Evolutionary conservation across 2,113 vertebrate species (phyloP).

Genomic region (Paraplagusia blochii): DNA sequence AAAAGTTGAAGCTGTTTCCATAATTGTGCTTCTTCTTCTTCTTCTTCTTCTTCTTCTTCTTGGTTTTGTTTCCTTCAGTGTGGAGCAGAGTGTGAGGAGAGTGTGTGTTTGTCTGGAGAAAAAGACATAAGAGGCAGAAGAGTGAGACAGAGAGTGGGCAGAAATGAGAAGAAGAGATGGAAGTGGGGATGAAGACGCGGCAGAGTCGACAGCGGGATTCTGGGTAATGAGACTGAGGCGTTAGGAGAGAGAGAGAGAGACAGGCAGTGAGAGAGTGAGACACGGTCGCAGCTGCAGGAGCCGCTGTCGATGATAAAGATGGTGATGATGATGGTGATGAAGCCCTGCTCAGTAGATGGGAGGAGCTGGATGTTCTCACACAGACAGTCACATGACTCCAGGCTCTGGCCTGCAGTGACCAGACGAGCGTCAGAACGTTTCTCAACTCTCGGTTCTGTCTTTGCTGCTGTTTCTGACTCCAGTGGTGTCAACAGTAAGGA

Average conservation of each 20-base stretch:
- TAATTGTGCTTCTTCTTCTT: too few species aligned
- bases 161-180: constrained; percentile 7
- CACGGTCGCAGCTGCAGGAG: constrained; percentile 25
- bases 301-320: constrained; percentile 6
- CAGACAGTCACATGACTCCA: constrained; percentile 20
- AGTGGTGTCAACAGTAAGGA: neutral
- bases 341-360: constrained; percentile 13
- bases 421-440: neutral
- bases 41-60: neutral
- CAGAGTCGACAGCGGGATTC: constrained; percentile 41
- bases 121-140: constrained; percentile 20
- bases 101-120: constrained; percentile 8
- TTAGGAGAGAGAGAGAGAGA: constrained; percentile 18
- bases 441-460: neutral
- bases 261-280: neutral
- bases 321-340: constrained; percentile 3
- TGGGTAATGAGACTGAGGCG: constrained; percentile 43
- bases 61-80: neutral
- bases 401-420: neutral
- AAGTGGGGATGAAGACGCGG: constrained; percentile 16
- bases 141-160: constrained; percentile 14
- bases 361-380: neutral
- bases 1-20: neutral
- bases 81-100: neutral
- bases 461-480: neutral